Base-by-base conservation (phyloP, 1,140 invertebrate genomes). In the Himalopsyche phryganea region DNA sequence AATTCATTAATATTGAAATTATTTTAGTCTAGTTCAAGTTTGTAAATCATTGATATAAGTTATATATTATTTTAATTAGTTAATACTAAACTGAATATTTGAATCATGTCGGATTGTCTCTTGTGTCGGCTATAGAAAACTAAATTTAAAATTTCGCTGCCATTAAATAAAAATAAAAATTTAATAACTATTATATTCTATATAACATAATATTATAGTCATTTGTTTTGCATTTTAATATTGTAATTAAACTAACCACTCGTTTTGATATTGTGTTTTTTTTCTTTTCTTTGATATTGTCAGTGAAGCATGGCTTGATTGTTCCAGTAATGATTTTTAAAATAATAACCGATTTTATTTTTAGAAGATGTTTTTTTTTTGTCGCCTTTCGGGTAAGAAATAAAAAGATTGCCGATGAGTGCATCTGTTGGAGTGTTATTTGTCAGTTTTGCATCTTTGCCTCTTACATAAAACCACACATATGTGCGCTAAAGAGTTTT, bases 381-480 rank as follows among this genome's bases (percentile, higher is more conserved):
- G 41, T 58, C 20, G 36, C 23, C 17, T 58, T 13, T 20, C 32
- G 14, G 42, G 23, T 28, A 28, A 28, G 23, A 28, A 28, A n/a
- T n/a, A n/a, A n/a, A n/a, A 14, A 48, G 48, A 57, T 33, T 32
- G 6, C n/a, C n/a, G n/a, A 35, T 35, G n/a, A n/a, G n/a, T n/a
- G n/a, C n/a, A n/a, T n/a, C 23, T 9, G 23, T 17, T 32, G 17
- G 38, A 64, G 62, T 64, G 62, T 64, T 64, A 64, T 64, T 64
- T 64, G 76, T 79, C 76, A 77, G 71, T 68, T 68, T 79, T 77
- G 76, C 76, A 78, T 74, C 75, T 77, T 77, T 79, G 76, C 75
- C 63, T 61, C 58, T 73, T 77, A 77, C 74, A 76, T 74, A 72
- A 47, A 74, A 71, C 75, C 77, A 79, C 77, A 77, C 77, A 79